Conservation (phyloP, 2,888 invertebrate genomes). For the Aphodius granarius region DNA sequence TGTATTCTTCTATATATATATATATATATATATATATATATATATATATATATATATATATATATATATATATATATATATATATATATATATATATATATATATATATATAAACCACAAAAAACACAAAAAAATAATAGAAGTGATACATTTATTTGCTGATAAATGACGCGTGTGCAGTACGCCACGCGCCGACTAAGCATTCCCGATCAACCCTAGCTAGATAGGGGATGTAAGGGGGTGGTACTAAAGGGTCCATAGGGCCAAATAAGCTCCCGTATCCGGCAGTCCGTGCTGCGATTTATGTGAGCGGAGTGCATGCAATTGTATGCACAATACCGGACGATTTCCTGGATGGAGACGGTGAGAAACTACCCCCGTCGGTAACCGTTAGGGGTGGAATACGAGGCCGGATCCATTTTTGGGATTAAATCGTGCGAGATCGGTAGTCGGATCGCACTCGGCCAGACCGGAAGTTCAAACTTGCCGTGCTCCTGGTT, state of each 20-base stretch:
- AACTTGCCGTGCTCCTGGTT: not conserved
- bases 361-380: not conserved
- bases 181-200: not conserved
- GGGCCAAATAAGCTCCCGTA: constrained; percentile 5
- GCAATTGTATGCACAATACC: constrained; percentile 11
- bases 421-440: constrained; percentile 4
- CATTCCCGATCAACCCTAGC: not conserved
- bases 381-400: not conserved
- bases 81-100: too few relatives aligned
- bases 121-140: not conserved
- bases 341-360: not conserved
- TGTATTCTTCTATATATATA: too few relatives aligned
- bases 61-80: too few relatives aligned
- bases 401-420: not conserved
- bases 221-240: not conserved
- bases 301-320: constrained; percentile 1
- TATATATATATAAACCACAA: too few relatives aligned
- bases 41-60: too few relatives aligned
- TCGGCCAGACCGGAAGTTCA: too few relatives aligned
- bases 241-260: not conserved
- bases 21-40: too few relatives aligned
- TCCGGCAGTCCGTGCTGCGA: not conserved
- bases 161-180: not conserved
- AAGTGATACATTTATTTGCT: not conserved
- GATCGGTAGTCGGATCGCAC: not conserved